phyloP scores from a whole-genome alignment of 2,797 vertebrate species.

The Corythornis leucogaster region DNA sequence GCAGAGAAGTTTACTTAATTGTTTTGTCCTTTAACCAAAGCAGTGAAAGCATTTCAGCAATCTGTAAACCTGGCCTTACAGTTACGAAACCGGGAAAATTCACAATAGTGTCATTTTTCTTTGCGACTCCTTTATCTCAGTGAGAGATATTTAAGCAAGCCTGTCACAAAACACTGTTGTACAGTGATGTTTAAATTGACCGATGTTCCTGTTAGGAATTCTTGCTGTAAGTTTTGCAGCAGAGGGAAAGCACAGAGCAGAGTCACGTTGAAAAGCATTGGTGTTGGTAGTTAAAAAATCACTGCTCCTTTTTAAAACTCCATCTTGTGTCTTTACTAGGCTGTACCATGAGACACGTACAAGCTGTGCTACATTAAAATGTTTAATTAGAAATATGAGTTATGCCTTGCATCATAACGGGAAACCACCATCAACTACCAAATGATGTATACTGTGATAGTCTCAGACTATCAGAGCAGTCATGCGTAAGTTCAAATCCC shows the following conservation, averaged over 20 bases:
- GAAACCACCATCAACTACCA: neutral
- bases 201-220: constrained; percentile 9
- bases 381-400: constrained; percentile 42
- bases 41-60: neutral
- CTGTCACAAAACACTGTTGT: neutral
- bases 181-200: neutral
- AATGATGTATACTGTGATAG: neutral
- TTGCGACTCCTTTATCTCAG: constrained; percentile 14
- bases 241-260: neutral
- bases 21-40: neutral
- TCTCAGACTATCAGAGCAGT: constrained; percentile 34
- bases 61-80: neutral
- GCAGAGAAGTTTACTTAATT: neutral
- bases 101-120: constrained; percentile 6
- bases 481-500: constrained; percentile 43
- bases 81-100: constrained; percentile 18
- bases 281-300: neutral
- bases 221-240: neutral
- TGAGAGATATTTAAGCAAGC: constrained; percentile 22
- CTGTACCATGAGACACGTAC: neutral
- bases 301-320: neutral
- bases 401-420: constrained; percentile 25
- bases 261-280: neutral
- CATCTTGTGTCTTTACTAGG: neutral
- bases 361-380: constrained; percentile 29